phyloP scores from a whole-genome alignment of 1,140 invertebrate species.

The Glossosoma conforme region DNA sequence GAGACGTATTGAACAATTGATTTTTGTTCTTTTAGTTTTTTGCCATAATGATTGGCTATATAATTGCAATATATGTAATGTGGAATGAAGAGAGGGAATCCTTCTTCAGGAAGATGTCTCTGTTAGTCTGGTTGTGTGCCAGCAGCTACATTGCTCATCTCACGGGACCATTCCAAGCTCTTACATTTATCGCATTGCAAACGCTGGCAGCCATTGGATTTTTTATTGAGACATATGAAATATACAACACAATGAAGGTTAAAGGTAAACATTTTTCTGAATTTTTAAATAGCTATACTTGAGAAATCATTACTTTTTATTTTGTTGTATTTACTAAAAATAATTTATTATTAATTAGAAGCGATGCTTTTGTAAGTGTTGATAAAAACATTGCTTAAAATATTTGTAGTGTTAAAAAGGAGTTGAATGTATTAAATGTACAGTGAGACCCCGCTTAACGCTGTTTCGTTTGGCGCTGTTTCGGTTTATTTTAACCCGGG shows the following conservation, averaged over 20 bases:
- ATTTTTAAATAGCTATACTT: neutral
- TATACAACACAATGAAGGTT: conserved; percentile 11
- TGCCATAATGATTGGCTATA: conserved; percentile 38
- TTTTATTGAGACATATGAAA: conserved; percentile 35
- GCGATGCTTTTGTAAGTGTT: conserved; percentile 1
- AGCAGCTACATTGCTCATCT: conserved; percentile 57
- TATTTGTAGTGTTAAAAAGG: too few relatives aligned
- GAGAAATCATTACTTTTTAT: neutral
- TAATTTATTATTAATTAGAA: neutral
- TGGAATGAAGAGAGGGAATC: conserved; percentile 57
- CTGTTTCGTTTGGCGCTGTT: too few relatives aligned
- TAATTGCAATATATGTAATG: conserved; percentile 44
- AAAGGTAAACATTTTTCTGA: conserved; percentile 6
- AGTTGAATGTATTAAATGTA: too few relatives aligned
- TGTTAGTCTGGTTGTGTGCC: conserved; percentile 57
- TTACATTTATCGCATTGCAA: conserved; percentile 53
- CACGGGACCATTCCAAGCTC: conserved; percentile 54
- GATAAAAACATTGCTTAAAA: too few relatives aligned
- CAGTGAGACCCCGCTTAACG: too few relatives aligned
- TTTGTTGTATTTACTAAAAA: neutral
- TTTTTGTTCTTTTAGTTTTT: conserved; percentile 25
- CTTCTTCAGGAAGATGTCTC: conserved; percentile 54
- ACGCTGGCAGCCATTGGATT: conserved; percentile 41
- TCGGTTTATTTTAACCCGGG: too few relatives aligned
- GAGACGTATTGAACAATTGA: too few relatives aligned